Evolutionary conservation across 1,140 invertebrate genomes (phyloP).

Genomic region (Drosophila tropicalis): DNA sequence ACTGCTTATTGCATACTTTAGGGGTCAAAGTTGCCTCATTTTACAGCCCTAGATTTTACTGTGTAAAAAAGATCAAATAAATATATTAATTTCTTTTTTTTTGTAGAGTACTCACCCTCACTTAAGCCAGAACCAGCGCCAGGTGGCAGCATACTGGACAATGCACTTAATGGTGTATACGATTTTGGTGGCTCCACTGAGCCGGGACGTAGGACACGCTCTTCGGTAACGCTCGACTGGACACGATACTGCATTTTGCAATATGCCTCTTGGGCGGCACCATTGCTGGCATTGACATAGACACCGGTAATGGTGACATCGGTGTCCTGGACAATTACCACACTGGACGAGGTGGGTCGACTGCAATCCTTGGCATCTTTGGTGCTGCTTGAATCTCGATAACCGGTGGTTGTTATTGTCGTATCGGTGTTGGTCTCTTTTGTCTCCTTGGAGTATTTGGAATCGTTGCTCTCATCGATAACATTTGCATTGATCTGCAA

Average conservation of each 20-base stretch:
- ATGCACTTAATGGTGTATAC: conserved; percentile 92
- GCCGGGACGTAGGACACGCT: conserved; percentile 86
- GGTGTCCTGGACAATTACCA: conserved; percentile 91
- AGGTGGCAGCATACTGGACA: conserved; percentile 93
- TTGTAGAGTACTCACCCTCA: conserved; percentile 61
- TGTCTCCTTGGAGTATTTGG: conserved; percentile 85
- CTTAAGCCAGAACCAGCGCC: conserved; percentile 83
- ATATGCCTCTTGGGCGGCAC: conserved; percentile 91
- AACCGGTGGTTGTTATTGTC: conserved; percentile 73
- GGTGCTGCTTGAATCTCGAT: conserved; percentile 70
- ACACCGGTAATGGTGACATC: conserved; percentile 94
- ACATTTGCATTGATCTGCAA: conserved; percentile 77
- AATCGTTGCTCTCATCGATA: conserved; percentile 79
- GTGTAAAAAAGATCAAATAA: too few species aligned
- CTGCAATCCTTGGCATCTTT: conserved; percentile 79
- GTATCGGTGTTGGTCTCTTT: conserved; percentile 85
- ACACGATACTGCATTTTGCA: conserved; percentile 92
- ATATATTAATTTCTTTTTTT: neutral
- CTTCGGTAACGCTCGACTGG: conserved; percentile 82
- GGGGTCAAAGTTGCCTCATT: too few species aligned
- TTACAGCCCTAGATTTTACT: too few species aligned
- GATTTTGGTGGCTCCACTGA: conserved; percentile 91
- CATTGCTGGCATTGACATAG: conserved; percentile 89
- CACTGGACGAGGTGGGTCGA: conserved; percentile 83
- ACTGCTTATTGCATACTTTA: too few species aligned